Evolutionary conservation across 30 jellyfish, hydroid and myxozoan species (phyloP).

Genomic region (Pelagia noctiluca): DNA sequence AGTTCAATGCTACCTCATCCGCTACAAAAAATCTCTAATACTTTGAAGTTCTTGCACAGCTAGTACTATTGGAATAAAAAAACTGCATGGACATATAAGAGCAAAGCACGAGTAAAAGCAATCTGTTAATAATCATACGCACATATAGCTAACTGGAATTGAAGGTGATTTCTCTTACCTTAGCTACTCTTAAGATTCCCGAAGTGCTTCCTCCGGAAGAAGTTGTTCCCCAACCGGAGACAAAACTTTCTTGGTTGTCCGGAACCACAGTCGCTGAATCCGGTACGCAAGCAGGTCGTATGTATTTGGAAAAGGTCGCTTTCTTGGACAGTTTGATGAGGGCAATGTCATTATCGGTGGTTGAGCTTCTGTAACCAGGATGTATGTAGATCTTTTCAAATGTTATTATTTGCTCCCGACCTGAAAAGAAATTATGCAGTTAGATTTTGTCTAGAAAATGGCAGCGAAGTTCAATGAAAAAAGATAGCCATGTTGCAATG

Average conservation of each 20-base stretch:
- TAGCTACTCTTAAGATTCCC: constrained; percentile 36
- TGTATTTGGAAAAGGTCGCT: constrained; percentile 33
- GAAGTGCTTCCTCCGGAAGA: constrained; percentile 33
- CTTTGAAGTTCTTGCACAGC: no score
- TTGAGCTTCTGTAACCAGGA: constrained; percentile 12
- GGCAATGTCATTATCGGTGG: constrained; percentile 52
- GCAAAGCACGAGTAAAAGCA: no score
- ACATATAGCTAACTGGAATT: no score
- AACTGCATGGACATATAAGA: no score
- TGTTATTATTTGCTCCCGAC: constrained; percentile 22
- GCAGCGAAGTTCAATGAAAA: no score
- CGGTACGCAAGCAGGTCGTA: constrained; percentile 69
- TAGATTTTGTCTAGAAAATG: no score
- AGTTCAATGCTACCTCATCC: no score
- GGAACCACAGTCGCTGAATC: neutral
- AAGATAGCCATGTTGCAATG: no score
- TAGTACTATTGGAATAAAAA: no score
- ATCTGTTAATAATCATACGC: no score
- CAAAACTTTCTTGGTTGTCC: constrained; percentile 42
- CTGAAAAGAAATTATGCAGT: neutral
- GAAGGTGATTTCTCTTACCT: constrained; percentile 11
- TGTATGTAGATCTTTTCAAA: constrained; percentile 34
- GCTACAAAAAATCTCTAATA: no score
- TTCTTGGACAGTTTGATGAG: constrained; percentile 33
- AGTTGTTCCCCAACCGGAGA: constrained; percentile 77